Base-by-base conservation (phyloP, 2,888 invertebrate genomes). In the Amiota mariae region DNA sequence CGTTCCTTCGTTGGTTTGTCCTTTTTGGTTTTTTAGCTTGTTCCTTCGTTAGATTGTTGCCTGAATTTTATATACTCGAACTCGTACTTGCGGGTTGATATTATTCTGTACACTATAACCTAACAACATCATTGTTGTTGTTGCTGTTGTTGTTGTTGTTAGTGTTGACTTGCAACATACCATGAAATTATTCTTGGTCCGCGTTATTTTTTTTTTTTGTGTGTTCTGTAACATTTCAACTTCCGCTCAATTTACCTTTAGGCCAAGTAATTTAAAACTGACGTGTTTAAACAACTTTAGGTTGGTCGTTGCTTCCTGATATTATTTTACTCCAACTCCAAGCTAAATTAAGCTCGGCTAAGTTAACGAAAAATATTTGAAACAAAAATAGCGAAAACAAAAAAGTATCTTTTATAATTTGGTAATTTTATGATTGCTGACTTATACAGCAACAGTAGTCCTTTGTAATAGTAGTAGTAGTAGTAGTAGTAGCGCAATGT, bases 191-290 rank as follows among this genome's bases (percentile, higher is more conserved):
- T 71, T 4, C 70, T 75, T 82, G 85, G 67, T 36, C 85, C 3
- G 36, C 8, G 36, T 73, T 78, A 77, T 73, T 73, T 75, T 73
- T 74, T 77, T 77, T 80, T 82, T 79, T 82, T 78, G n/a, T n/a
- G n/a, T 79, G 75, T 82, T 76, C 83, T 84, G 82, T 36, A 81
- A 85, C 83, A 87, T 84, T 87, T 87, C 85, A 87, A 86, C 86
- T 85, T 86, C 87, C 84, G 86, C 86, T 87, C 85, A 85, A 87
- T 87, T 87, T 85, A 86, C 86, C 84, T 85, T 86, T 87, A 84
- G 86, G 85, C 84, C 87, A 87, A 86, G 85, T 84, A 88, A 87
- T 88, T 87, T 88, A 86, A 87, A 87, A 87, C 84, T 85, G 85
- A 85, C 85, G 87, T 87, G 87, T 85, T 87, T 88, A 81, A 87